A percentile compares a stretch with the other conserved stretches of the same genome.
phyloP scores from a whole-genome alignment of 2,113 vertebrate species.

The Mustelus asterias region DNA sequence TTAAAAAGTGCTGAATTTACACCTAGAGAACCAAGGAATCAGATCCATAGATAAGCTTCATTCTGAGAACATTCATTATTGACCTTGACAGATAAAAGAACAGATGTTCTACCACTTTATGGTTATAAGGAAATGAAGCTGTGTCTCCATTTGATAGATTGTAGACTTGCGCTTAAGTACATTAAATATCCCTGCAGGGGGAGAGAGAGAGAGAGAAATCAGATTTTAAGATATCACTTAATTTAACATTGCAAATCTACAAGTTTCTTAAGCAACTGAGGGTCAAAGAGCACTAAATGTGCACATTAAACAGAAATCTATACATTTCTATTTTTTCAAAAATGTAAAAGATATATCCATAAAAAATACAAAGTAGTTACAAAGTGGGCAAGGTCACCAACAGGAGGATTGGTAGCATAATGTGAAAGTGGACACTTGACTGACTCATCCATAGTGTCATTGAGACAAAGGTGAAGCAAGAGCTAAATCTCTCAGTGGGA shows the following conservation, averaged over 20 bases:
- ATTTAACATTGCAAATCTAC: neutral
- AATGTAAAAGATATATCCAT: neutral
- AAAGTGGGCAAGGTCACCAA: neutral
- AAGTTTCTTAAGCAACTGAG: neutral
- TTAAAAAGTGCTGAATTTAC: neutral
- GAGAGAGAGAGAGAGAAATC: neutral
- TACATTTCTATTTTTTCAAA: neutral
- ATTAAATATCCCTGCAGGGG: constrained; percentile 14
- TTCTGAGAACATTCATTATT: constrained; percentile 3
- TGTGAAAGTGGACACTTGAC: neutral
- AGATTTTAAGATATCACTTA: neutral
- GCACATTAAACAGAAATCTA: neutral
- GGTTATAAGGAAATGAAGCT: neutral
- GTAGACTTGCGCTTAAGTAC: neutral
- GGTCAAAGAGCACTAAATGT: neutral
- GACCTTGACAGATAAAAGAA: constrained; percentile 15
- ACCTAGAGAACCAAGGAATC: neutral
- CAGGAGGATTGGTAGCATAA: neutral
- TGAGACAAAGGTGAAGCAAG: neutral
- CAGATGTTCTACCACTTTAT: neutral
- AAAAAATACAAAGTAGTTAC: neutral
- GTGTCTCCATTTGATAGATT: neutral
- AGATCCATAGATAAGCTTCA: neutral
- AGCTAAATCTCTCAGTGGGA: neutral
- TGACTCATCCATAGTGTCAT: neutral